A percentile compares a stretch with the other conserved stretches of the same genome.
Conservation (phyloP, 2,113 vertebrate genomes). For the Procapra przewalskii region DNA sequence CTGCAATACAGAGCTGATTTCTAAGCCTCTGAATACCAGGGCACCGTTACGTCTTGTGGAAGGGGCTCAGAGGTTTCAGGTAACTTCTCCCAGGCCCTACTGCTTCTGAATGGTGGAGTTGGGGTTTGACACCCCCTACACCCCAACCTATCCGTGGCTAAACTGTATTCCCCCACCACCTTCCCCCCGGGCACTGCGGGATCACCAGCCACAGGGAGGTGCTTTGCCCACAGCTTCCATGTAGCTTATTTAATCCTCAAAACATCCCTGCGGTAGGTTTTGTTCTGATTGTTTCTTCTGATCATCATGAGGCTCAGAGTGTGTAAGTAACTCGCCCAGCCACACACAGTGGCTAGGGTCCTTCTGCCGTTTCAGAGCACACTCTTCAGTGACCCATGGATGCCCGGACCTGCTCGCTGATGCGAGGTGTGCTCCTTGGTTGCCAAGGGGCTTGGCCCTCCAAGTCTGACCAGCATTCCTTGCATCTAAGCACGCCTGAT, state of each 20-base stretch:
- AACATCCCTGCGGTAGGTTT: not conserved
- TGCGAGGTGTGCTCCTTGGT: not conserved
- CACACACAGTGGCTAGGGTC: not conserved
- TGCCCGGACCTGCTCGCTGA: not conserved
- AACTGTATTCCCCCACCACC: accelerated
- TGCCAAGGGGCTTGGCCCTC: not conserved
- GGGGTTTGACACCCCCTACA: not conserved
- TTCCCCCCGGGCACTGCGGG: not conserved
- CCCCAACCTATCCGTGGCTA: not conserved
- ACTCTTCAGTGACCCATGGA: not conserved
- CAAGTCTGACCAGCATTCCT: not conserved
- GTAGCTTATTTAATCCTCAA: not conserved
- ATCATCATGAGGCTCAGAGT: not conserved
- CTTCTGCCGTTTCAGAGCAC: not conserved
- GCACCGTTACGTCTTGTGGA: not conserved
- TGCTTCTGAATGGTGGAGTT: too few relatives aligned
- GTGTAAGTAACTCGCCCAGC: not conserved
- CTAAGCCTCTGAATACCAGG: not conserved
- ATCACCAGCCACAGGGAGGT: not conserved
- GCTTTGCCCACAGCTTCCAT: not conserved
- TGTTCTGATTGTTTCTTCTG: not conserved
- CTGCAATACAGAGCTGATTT: accelerated
- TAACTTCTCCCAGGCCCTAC: not conserved
- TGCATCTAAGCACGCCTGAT: not conserved
- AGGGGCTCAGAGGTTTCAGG: not conserved